Base-by-base conservation (phyloP, 2,888 invertebrate genomes). In the Anoncus sp. region DNA sequence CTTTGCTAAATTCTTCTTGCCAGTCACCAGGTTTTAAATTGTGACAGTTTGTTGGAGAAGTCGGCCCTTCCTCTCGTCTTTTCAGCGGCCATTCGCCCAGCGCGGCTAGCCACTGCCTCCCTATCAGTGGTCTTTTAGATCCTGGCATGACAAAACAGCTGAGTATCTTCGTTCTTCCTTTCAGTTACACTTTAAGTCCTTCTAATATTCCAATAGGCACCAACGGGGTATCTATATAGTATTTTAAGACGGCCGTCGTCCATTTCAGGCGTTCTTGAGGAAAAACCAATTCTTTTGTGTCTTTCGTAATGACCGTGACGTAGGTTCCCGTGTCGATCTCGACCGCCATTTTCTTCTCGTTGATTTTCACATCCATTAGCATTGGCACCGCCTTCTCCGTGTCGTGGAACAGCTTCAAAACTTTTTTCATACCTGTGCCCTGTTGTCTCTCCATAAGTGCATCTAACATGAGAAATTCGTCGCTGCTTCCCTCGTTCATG, bases 321-420 rank as follows among this genome's bases (percentile, higher is more conserved):
- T 47, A 75, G 16, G 82, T 71, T 9, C 80, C 81, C 14, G 65
- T 67, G 55, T 80, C 80, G 14, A 80, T 60, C 66, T 80, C 70
- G 57, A 75, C 62, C 6, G 18, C n/a, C 10, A 75, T 27, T 16
- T 43, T 62, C 27, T 38, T 75, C 7, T 40, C 43, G 35, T 79
- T 72, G 14, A 75, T 55, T 45, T 14, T 43, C 16, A 74, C 65
- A 7, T 74, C 65, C 16, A 60, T 20, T 38, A 45, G 40, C 71
- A 77, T 73, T n/a, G 74, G 69, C 0, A 55, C 63, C 9, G 71
- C 76, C n/a, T 38, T 22, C 24, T 67, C 43, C 40, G 12, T 35
- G 47, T 40, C 20, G 24, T 67, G 51, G 0, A 59, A 24, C n/a
- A 75, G 14, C 63, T 75, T 75, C 27, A 51, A 24, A n/a, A 62